A percentile compares a stretch with the other conserved stretches of the same genome.
phyloP scores from a whole-genome alignment of 2,888 invertebrate species.

The Pandemis corylana region DNA sequence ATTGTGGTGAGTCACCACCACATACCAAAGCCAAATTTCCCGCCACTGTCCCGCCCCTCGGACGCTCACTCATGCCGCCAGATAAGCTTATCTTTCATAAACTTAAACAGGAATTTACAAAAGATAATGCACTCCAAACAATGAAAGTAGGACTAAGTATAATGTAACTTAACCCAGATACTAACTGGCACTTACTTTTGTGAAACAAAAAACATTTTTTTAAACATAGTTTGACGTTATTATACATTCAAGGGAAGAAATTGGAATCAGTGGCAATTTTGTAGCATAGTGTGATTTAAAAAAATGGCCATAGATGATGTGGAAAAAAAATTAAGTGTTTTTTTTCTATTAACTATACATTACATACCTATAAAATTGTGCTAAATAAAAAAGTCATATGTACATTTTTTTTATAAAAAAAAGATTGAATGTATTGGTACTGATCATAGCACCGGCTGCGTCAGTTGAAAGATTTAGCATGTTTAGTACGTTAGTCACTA shows the following conservation, averaged over 20 bases:
- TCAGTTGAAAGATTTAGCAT: too few relatives aligned
- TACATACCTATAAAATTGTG: too few relatives aligned
- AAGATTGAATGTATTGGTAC: too few relatives aligned
- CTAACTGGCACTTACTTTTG: neutral
- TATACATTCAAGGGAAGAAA: neutral
- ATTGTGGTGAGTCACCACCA: neutral
- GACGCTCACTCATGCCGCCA: neutral
- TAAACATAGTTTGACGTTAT: too few relatives aligned
- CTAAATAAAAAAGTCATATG: too few relatives aligned
- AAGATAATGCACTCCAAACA: conserved; percentile 14
- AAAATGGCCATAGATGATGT: neutral
- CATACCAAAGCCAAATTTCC: neutral
- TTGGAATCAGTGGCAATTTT: too few relatives aligned
- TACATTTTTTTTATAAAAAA: too few relatives aligned
- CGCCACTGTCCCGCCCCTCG: neutral
- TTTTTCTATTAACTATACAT: too few relatives aligned
- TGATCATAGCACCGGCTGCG: too few relatives aligned
- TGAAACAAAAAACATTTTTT: too few relatives aligned
- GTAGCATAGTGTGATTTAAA: neutral
- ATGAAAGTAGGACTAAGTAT: conserved; percentile 10
- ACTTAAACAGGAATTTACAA: conserved; percentile 9
- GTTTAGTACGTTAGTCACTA: too few relatives aligned
- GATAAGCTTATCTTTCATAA: conserved; percentile 25
- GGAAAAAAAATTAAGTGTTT: too few relatives aligned
- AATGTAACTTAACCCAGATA: neutral